Percentiles rank a stretch among this genome's conserved stretches.
phyloP scores from a whole-genome alignment of 37 sponge, comb jelly and placozoan genomes.

The Beroe ovata region DNA sequence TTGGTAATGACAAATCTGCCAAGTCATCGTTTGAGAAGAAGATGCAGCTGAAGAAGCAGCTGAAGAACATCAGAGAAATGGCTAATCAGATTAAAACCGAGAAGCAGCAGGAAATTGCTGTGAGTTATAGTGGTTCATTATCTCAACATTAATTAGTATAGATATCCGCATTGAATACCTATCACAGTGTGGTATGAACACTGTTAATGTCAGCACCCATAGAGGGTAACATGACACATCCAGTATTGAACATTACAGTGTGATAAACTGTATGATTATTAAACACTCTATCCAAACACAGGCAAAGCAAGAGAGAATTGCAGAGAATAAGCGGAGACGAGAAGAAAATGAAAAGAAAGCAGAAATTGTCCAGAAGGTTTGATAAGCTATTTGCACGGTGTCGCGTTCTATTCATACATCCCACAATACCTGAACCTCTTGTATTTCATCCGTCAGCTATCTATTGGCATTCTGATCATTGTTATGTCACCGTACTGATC shows the following conservation, averaged over 20 bases:
- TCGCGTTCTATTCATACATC: no score
- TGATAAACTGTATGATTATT: no score
- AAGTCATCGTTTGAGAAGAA: slow-evolving; percentile 20
- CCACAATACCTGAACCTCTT: no score
- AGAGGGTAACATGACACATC: neutral
- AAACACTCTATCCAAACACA: no score
- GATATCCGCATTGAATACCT: no score
- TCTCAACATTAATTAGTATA: no score
- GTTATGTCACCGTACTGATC: neutral
- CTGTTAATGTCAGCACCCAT: neutral
- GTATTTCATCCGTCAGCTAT: no score
- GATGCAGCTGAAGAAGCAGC: slow-evolving; percentile 52
- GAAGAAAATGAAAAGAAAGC: slow-evolving; percentile 34
- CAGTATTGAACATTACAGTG: no score
- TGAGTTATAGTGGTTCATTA: neutral
- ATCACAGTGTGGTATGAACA: no score
- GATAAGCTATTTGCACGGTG: neutral
- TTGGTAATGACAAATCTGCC: neutral
- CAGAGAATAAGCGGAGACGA: slow-evolving; percentile 20
- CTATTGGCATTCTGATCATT: neutral
- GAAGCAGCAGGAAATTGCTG: neutral
- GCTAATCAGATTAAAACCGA: slow-evolving; percentile 25
- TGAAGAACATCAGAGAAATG: neutral
- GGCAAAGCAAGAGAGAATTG: slow-evolving; percentile 22
- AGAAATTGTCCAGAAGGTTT: slow-evolving; percentile 59